These are phyloP conservation scores for Neopipo cinnamomea DNA, from an alignment of 2,113 vertebrate species.

Conservation along the genomic window DNA sequence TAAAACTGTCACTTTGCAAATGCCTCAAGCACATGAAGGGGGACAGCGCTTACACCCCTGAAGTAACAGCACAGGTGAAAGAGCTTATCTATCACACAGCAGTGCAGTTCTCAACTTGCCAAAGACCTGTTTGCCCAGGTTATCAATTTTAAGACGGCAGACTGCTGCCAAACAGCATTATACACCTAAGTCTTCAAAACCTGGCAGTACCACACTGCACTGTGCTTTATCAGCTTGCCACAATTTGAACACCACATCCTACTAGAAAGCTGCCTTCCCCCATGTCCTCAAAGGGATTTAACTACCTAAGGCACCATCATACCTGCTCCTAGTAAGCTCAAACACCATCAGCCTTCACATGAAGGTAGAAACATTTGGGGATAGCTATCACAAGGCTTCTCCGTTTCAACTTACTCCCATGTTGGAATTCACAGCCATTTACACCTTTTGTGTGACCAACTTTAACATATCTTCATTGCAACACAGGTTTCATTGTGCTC, in stretches of 20 bases:
- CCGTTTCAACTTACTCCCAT: neutral
- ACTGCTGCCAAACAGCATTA: neutral
- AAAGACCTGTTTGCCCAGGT: neutral
- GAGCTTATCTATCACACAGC: neutral
- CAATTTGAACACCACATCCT: neutral
- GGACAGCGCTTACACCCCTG: neutral
- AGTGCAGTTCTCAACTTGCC: neutral
- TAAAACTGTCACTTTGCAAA: neutral
- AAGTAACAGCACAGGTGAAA: neutral
- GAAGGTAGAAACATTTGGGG: neutral
- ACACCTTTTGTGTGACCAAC: neutral
- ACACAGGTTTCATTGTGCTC: neutral
- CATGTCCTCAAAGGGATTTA: neutral
- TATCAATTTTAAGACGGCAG: neutral
- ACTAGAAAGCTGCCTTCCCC: neutral
- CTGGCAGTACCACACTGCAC: neutral
- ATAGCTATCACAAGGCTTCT: neutral
- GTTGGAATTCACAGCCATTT: neutral
- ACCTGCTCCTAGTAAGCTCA: neutral
- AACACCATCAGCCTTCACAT: neutral
- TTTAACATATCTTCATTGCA: neutral
- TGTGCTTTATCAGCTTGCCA: neutral
- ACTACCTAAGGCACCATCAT: neutral
- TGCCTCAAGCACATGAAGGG: neutral
- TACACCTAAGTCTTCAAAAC: neutral